Evolutionary conservation across 2,113 vertebrate species (phyloP).

Genomic region (Prunella fulvescens): DNA sequence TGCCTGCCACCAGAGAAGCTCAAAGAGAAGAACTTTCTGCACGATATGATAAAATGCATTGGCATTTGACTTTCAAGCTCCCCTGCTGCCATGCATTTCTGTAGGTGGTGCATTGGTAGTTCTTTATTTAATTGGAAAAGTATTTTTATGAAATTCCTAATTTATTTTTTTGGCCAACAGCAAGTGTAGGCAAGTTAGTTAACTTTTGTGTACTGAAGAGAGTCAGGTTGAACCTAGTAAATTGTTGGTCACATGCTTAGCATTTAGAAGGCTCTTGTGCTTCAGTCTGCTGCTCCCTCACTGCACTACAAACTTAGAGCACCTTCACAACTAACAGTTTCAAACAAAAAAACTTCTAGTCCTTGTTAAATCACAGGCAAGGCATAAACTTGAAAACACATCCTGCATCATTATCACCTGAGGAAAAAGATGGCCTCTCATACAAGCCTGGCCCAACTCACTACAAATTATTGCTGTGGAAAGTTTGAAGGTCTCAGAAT

Average conservation of each 20-base stretch:
- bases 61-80: neutral
- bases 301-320: fast-evolving
- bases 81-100: fast-evolving
- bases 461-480: neutral
- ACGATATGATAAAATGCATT: neutral
- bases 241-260: neutral
- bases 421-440: neutral
- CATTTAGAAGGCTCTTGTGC: neutral
- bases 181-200: neutral
- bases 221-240: neutral
- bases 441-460: neutral
- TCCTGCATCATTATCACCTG: neutral
- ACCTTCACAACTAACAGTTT: neutral
- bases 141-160: neutral
- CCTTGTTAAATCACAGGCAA: neutral
- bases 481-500: neutral
- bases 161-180: neutral
- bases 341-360: neutral
- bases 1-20: neutral
- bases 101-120: neutral
- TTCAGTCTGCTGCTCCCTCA: neutral
- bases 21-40: neutral
- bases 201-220: neutral
- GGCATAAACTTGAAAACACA: neutral
- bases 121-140: neutral